These are phyloP conservation scores for Alloplasta piceator DNA, from an alignment of 2,888 invertebrate genomes.

Conservation along the genomic window DNA sequence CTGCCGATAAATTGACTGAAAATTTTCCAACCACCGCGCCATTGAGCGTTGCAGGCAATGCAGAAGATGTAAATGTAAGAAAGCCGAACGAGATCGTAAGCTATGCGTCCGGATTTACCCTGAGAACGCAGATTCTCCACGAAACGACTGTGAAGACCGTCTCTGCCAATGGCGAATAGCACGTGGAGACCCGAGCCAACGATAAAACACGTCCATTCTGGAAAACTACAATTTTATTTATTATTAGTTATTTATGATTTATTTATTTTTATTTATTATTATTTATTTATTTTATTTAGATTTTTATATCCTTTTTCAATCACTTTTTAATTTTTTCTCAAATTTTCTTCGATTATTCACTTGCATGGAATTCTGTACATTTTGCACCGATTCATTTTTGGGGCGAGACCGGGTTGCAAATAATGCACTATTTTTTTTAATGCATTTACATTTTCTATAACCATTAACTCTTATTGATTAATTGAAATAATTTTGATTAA, in stretches of 20 bases:
- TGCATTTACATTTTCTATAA: too few relatives aligned
- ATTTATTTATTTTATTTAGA: background rate
- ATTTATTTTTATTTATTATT: too few relatives aligned
- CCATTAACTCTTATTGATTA: too few relatives aligned
- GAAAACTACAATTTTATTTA: slow-evolving; percentile 78
- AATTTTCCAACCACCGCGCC: slow-evolving; percentile 85
- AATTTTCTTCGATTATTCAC: too few relatives aligned
- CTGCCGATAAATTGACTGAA: slow-evolving; percentile 75
- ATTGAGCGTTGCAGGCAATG: slow-evolving; percentile 84
- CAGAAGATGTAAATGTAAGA: slow-evolving; percentile 84
- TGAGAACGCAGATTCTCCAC: slow-evolving; percentile 63
- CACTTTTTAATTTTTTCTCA: too few relatives aligned
- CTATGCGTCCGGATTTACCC: slow-evolving; percentile 50
- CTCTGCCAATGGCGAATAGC: slow-evolving; percentile 83
- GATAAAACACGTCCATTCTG: slow-evolving; percentile 82
- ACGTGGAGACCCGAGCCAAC: slow-evolving; percentile 85
- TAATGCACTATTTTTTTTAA: too few relatives aligned
- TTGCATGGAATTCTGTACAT: too few relatives aligned
- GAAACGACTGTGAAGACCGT: slow-evolving; percentile 68
- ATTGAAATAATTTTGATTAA: too few relatives aligned
- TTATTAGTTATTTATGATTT: too few relatives aligned
- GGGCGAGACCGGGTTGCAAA: too few relatives aligned
- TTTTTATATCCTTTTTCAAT: too few relatives aligned
- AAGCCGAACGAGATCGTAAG: slow-evolving; percentile 72
- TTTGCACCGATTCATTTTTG: too few relatives aligned